Evolutionary conservation across 2,113 vertebrate species (phyloP), one percentile per base, ranked within the genome.

Genomic region (Ailuropoda melanoleuca): DNA sequence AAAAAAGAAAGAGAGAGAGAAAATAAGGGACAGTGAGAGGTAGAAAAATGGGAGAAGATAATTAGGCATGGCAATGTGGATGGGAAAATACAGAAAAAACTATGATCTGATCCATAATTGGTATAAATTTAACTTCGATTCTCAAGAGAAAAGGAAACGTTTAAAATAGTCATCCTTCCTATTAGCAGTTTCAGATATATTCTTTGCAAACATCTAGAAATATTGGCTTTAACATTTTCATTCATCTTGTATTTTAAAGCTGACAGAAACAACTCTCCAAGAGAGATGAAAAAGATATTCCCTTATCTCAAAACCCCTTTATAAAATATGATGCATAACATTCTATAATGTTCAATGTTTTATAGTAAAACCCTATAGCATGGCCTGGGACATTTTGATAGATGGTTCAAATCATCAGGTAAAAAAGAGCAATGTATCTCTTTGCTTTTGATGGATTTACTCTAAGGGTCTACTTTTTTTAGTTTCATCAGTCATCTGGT

Each of bases 341-440:
- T 81, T 92, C 37, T 85, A 0, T 55, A 96, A 34, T 10, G 84
- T 72, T 93, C 82, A 77, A 86, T 4, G 15, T 77, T 97, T 96
- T 95, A 29, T 48, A 72, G 24, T 82, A 91, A 97, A 81, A 9
- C 13, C 74, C 31, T 81, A n/a, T 84, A 23, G 50, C 29, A 85
- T 85, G 46, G 23, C 19, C 19, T 86, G 5, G 29, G 17, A 68
- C 19, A 81, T 83, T 94, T 93, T 97, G 60, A 84, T 80, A 86
- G 34, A 88, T 64, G 88, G 24, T 21, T 95, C 88, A 93, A 81
- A 82, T 78, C 50, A 55, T 81, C 4, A 46, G 58, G 56, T 90
- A 26, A 9, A 91, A 90, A 84, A 87, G 15, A 91, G 31, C 14
- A 95, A 82, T 66, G 1, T 0, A 62, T 83, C 72, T 93, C 64